A percentile compares a stretch with the other conserved stretches of the same genome.
phyloP scores from a whole-genome alignment of 2,113 vertebrate species.

The Dicaeum eximium region DNA sequence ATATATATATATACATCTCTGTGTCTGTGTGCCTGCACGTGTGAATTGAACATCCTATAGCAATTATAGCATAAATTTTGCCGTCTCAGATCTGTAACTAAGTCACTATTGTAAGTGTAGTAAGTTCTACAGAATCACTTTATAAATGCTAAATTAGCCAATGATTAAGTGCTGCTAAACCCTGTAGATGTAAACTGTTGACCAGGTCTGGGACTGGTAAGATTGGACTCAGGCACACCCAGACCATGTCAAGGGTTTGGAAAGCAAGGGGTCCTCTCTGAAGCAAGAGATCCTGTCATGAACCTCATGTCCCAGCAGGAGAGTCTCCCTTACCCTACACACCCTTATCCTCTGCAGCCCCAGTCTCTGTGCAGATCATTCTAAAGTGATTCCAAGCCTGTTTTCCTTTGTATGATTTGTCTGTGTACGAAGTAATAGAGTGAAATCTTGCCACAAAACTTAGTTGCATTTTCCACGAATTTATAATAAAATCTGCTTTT shows the following conservation, averaged over 20 bases:
- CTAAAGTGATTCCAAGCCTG: not conserved
- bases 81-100: not conserved
- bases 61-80: not conserved
- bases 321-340: not conserved
- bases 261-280: not conserved
- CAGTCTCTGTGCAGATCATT: not conserved
- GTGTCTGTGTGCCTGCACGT: not conserved
- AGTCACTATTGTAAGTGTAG: not conserved
- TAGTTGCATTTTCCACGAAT: not conserved
- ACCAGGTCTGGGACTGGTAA: not conserved
- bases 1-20: not conserved
- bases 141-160: not conserved
- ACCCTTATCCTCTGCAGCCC: not conserved
- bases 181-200: not conserved
- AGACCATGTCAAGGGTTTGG: not conserved
- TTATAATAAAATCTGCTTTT: not conserved
- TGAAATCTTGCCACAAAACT: not conserved
- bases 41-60: not conserved
- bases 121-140: not conserved
- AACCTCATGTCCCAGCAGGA: not conserved
- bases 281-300: not conserved
- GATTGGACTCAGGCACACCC: not conserved
- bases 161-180: not conserved
- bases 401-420: not conserved
- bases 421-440: not conserved